Percentiles rank a stretch among this genome's conserved stretches.
Evolutionary conservation across 2,113 vertebrate species (phyloP).

Genomic region (Cynocephalus volans): DNA sequence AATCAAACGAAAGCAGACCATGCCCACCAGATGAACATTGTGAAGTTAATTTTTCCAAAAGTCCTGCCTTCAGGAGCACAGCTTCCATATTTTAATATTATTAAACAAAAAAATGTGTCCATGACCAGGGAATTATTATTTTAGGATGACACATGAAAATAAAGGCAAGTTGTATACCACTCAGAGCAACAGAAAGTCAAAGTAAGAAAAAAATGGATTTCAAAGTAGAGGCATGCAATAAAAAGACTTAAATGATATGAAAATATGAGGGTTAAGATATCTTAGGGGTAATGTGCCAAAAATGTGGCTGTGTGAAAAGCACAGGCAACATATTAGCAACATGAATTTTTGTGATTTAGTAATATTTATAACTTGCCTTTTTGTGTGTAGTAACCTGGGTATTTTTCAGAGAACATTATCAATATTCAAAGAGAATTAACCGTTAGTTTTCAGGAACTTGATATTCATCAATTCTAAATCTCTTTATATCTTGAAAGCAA

Average conservation of each 20-base stretch:
- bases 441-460: slow-evolving; percentile 14
- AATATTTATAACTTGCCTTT: neutral
- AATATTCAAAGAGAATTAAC: neutral
- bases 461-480: neutral
- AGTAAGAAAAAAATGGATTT: neutral
- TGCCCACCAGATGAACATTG: neutral
- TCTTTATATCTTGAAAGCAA: neutral
- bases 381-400: neutral
- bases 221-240: neutral
- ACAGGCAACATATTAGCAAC: neutral
- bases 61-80: neutral
- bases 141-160: neutral
- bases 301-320: neutral
- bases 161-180: neutral
- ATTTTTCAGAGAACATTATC: slow-evolving; percentile 10
- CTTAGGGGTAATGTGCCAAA: neutral
- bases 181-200: neutral
- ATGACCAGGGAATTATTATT: neutral
- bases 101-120: neutral
- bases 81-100: neutral
- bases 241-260: neutral
- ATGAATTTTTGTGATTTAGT: neutral
- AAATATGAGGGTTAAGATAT: neutral
- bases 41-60: neutral
- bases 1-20: neutral